Evolutionary conservation across 2,113 vertebrate species (phyloP).

Genomic region (Macquaria australasica): DNA sequence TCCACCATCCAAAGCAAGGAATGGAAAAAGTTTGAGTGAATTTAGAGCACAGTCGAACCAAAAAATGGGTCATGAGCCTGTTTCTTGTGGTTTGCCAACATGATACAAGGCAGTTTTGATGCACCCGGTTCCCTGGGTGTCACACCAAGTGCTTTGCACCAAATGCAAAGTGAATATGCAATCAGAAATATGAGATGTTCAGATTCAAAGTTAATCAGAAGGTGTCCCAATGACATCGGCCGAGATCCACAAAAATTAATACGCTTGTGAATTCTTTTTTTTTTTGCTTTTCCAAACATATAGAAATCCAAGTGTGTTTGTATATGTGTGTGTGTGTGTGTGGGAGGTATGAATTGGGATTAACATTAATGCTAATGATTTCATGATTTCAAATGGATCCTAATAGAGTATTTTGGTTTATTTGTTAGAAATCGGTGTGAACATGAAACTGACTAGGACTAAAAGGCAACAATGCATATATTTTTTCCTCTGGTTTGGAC

Average conservation of each 20-base stretch:
- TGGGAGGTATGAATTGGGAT: not conserved
- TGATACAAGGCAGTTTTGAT: slow-evolving; percentile 49
- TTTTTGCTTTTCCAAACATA: not conserved
- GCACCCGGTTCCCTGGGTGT: slow-evolving; percentile 36
- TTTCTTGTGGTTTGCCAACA: slow-evolving; percentile 53
- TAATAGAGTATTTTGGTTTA: too few relatives aligned
- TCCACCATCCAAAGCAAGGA: not conserved
- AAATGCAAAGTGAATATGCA: slow-evolving; percentile 57
- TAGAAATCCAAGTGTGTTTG: not conserved
- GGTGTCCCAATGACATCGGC: not conserved
- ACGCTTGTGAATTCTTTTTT: not conserved
- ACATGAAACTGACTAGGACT: not conserved
- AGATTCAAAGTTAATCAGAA: slow-evolving; percentile 39
- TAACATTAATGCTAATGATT: not conserved
- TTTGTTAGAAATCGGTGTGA: too few relatives aligned
- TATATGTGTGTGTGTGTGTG: not conserved
- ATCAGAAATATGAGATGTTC: slow-evolving; percentile 17
- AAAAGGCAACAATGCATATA: too few relatives aligned
- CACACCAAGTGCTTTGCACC: slow-evolving; percentile 19
- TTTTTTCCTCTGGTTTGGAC: too few relatives aligned
- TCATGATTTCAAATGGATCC: not conserved
- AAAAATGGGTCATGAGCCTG: slow-evolving; percentile 58
- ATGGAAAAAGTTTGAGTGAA: slow-evolving; percentile 16
- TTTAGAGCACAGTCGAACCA: slow-evolving; percentile 20
- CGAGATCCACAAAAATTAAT: not conserved